Evolutionary conservation across 1,140 invertebrate genomes (phyloP), one percentile per base, ranked within the genome.

Genomic region (Drosophila littoralis): DNA sequence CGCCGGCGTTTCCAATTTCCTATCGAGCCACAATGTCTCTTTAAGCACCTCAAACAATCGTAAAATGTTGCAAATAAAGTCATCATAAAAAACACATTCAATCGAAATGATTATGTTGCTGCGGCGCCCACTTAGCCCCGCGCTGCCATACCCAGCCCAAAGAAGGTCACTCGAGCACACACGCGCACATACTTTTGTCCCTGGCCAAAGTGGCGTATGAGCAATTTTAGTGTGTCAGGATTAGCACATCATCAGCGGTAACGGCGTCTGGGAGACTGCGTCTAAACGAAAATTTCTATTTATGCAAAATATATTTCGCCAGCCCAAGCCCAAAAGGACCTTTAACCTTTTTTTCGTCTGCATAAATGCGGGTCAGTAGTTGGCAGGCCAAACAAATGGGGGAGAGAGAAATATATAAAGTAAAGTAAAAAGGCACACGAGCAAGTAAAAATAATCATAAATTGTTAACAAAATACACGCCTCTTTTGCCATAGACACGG

Each of bases 381-480:
- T 79, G 68, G 64, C 40, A 32, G n/a, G 15, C 32, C 35, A 65
- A 64, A 13, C 28, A 43, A 65, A 52, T 60, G 36, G 50, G 8
- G 5, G 17, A 36, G 15, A 13, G 17, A 22, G 7, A 40, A 9
- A 32, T 15, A 59, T 9, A 40, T 13, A 52, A 12, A 9, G 22
- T 15, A 42, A 38, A 65, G 63, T 48, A 50, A 57, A 54, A 54
- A 58, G 57, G 50, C 50, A 22, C 50, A 35, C 13, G 35, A 35
- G 59, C 38, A 70, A 80, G 72, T 84, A 84, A 84, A 83, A 83
- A 84, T 83, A 83, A 80, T 84, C 77, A 84, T 83, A 83, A 83
- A 83, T 83, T 83, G 81, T 60, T 66, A 84, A 77, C 81, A 83
- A 83, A 83, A 67, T 60, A 74, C 48, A 77, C 67, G 68, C 80